Conservation (phyloP, 2,888 invertebrate genomes). For the Polymixis lichenea region DNA sequence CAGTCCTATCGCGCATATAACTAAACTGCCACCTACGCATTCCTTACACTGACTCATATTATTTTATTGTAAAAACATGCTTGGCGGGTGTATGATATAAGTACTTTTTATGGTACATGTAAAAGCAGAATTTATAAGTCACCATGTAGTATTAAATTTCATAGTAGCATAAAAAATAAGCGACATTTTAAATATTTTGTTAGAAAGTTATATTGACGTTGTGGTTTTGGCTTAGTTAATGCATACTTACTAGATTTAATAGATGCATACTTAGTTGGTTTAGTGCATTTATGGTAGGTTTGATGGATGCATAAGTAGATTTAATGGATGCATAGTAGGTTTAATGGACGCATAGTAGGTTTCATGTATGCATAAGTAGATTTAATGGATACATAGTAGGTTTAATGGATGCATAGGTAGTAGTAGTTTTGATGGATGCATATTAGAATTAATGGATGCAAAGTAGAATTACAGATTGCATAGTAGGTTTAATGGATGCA, state of each 20-base stretch:
- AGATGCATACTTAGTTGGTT: background rate
- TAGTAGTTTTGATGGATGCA: background rate
- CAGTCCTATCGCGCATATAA: background rate
- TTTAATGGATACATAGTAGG: background rate
- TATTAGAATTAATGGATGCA: background rate
- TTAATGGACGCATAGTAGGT: background rate
- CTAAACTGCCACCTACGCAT: slow-evolving; percentile 18
- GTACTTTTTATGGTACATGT: slow-evolving; percentile 6
- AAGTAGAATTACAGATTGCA: too few relatives aligned
- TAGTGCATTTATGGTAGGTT: background rate
- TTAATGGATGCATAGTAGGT: background rate
- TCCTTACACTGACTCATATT: slow-evolving; percentile 29
- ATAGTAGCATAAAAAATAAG: background rate
- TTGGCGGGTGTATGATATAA: slow-evolving; percentile 32
- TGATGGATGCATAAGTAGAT: background rate
- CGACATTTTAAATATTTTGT: background rate
- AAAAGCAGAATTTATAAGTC: background rate
- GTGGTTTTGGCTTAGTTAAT: background rate
- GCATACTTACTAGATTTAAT: background rate
- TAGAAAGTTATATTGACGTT: background rate
- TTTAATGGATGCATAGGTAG: background rate
- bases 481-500: background rate
- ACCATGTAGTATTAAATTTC: slow-evolving; percentile 2
- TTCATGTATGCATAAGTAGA: background rate
- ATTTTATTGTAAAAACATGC: slow-evolving; percentile 31